Base-by-base conservation (phyloP, 2,888 invertebrate species). In the Drosophila suboccidentalis region DNA sequence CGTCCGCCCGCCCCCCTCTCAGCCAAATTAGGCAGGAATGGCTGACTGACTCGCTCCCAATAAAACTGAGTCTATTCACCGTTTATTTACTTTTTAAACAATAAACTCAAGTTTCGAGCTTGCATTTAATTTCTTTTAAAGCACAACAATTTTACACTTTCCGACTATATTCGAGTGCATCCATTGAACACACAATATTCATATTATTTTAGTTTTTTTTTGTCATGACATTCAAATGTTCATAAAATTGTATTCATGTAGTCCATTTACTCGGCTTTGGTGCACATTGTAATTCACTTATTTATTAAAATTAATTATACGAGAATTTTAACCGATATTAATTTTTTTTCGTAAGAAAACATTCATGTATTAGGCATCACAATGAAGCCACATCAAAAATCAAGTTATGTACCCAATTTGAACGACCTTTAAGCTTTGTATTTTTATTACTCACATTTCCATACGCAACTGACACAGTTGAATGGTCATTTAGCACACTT, bases 21-120 rank as follows among this genome's bases (percentile, higher is more conserved):
- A 29, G 5, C 13, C 32, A 41, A 55, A 43, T 55, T 43, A 17
- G 36, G 22, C 46, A 47, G 46, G 10, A 19, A 17, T 34, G 17
- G n/a, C 41, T 15, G 32, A 15, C 17, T 10, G 36, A 10, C 29
- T 47, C 29, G 29, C 17, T 54, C 13, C 41, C 8, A 17, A 15
- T 41, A 10, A 15, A 19, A 15, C 4, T 36, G 26, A 34, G 11
- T 46, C 15, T 59, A 61, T 41, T 38, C 60, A 34, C 50, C 47
- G 51, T 60, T 39, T 55, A 74, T 60, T 70, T 44, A 54, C 60
- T 43, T 43, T 39, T 19, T 13, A 22, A 22, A 60, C 51, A 59
- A 51, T 60, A 19, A 41, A 75, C 49, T 49, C 3, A 64, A 51
- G 32, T 26, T 22, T 49, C 17, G 9, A 36, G 19, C 26, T 17